phyloP scores from a whole-genome alignment of 92 coral and sea anemone genomes.

The Actinernus sp. region DNA sequence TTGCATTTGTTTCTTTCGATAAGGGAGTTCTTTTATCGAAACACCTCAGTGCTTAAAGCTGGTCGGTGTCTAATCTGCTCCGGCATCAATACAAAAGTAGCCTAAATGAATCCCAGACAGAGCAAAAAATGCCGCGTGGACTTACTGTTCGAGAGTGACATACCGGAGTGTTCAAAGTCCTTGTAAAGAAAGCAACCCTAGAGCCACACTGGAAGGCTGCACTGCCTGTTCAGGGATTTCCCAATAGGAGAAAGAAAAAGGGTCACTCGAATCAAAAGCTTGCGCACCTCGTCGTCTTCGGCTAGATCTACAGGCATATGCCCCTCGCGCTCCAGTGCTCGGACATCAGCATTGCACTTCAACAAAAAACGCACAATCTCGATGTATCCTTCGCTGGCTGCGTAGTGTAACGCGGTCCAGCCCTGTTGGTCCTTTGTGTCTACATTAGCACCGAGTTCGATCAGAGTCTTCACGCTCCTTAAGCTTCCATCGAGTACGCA shows the following conservation, averaged over 20 bases:
- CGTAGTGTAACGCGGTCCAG: conserved; percentile 87
- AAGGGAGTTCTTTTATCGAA: no score
- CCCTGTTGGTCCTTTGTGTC: conserved; percentile 84
- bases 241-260: conserved; percentile 48
- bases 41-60: no score
- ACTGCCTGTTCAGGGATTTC: conserved; percentile 12
- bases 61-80: no score
- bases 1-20: no score
- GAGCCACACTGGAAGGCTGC: conserved; percentile 60
- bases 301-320: conserved; percentile 87
- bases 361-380: conserved; percentile 84
- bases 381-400: conserved; percentile 93
- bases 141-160: no score
- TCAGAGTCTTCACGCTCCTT: conserved; percentile 76
- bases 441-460: conserved; percentile 85
- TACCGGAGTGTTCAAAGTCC: no score
- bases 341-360: conserved; percentile 72
- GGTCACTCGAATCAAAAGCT: conserved; percentile 74
- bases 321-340: conserved; percentile 67
- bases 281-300: conserved; percentile 78
- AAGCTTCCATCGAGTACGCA: conserved; percentile 91
- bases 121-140: no score
- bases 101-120: no score
- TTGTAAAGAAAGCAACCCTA: no score
- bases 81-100: no score